Conservation (phyloP, 2,113 vertebrate genomes). For the Brachyhypopomus occidentalis region DNA sequence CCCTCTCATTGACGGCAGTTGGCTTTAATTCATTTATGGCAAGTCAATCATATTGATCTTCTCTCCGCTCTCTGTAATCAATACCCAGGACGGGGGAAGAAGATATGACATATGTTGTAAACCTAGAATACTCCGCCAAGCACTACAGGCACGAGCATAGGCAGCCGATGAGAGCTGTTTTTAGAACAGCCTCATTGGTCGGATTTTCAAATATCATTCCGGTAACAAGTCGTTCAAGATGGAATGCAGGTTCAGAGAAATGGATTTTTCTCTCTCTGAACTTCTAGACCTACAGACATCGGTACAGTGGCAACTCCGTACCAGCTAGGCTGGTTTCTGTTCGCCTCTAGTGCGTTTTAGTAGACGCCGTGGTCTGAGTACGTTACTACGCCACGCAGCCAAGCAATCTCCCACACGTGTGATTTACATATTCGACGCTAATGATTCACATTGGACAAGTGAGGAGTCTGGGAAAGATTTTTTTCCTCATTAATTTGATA, state of each 20-base stretch:
- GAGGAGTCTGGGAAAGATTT: slow-evolving; percentile 60
- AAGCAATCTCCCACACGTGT: not conserved
- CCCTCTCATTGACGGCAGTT: slow-evolving; percentile 76
- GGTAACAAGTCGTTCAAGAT: no score
- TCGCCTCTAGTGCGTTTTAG: not conserved
- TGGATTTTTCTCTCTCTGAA: not conserved
- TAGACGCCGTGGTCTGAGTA: not conserved
- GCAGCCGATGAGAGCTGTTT: no score
- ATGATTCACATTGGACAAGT: slow-evolving; percentile 67
- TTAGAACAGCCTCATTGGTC: not conserved
- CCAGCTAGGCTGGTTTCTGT: not conserved
- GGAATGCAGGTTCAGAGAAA: not conserved
- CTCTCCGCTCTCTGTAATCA: slow-evolving; percentile 81
- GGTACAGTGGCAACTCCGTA: not conserved
- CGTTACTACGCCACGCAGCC: not conserved
- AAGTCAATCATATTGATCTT: slow-evolving; percentile 88
- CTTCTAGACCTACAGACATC: not conserved
- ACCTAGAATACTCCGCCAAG: slow-evolving; percentile 1
- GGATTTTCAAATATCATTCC: not conserved
- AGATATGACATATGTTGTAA: slow-evolving; percentile 22
- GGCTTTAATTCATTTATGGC: slow-evolving; percentile 85
- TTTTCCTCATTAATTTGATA: slow-evolving; percentile 68
- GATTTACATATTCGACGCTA: slow-evolving; percentile 66
- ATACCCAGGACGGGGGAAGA: not conserved
- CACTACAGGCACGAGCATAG: not conserved